Evolutionary conservation across 2,797 vertebrate genomes (phyloP).

Genomic region (Tiaroga cobitis): DNA sequence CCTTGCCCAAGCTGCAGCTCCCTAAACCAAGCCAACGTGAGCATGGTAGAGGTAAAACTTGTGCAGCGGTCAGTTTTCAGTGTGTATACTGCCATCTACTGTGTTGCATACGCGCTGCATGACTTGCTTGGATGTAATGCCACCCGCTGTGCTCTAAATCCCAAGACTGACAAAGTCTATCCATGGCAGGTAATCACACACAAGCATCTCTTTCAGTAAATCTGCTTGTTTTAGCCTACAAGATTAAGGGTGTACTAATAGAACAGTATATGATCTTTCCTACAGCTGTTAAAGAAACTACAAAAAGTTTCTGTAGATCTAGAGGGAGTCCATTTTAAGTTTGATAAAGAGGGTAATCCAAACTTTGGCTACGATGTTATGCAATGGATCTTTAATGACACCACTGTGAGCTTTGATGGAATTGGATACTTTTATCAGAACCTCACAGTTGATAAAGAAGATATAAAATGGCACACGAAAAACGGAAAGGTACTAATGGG

Average conservation of each 20-base stretch:
- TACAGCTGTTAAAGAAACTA: slow-evolving; percentile 83
- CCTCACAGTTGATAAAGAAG: slow-evolving; percentile 64
- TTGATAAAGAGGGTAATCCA: slow-evolving; percentile 78
- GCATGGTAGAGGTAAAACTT: slow-evolving; percentile 45
- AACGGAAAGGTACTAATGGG: slow-evolving; percentile 62
- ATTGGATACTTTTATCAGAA: slow-evolving; percentile 73
- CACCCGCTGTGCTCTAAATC: slow-evolving; percentile 64
- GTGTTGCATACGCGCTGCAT: slow-evolving; percentile 86
- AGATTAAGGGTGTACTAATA: neutral
- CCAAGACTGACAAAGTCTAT: slow-evolving; percentile 65
- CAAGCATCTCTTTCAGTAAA: neutral
- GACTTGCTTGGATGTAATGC: slow-evolving; percentile 77
- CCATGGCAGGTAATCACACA: slow-evolving; percentile 84
- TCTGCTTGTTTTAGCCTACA: neutral
- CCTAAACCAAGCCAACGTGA: slow-evolving; percentile 70
- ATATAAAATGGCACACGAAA: slow-evolving; percentile 75
- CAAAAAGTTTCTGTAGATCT: slow-evolving; percentile 72
- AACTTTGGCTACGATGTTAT: slow-evolving; percentile 79
- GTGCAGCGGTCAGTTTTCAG: slow-evolving; percentile 73
- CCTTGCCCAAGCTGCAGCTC: slow-evolving; percentile 78
- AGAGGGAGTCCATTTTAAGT: slow-evolving; percentile 70
- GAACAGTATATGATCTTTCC: neutral
- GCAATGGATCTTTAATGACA: slow-evolving; percentile 77
- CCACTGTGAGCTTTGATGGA: slow-evolving; percentile 21
- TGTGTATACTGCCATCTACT: slow-evolving; percentile 82